These are phyloP conservation scores for Thalassophryne amazonica DNA, from an alignment of 2,797 vertebrate species.

Conservation along the genomic window DNA sequence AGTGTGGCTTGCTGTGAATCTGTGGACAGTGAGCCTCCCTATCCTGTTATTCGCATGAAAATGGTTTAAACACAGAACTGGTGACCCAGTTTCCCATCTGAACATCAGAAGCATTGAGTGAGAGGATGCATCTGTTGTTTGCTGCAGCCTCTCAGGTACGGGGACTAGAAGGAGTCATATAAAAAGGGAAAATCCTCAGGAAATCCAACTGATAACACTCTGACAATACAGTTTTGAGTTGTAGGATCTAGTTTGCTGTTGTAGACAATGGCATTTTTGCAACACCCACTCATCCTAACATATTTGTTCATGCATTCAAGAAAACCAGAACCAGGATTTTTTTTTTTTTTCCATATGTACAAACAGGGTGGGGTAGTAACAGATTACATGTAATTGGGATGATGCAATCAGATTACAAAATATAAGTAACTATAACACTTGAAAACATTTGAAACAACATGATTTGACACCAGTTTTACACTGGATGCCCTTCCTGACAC, in stretches of 20 bases:
- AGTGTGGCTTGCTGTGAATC: conserved; percentile 56
- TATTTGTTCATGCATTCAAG: too few species aligned
- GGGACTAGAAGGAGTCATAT: conserved; percentile 5
- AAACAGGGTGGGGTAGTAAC: too few species aligned
- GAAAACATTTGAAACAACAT: too few species aligned
- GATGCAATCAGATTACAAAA: too few species aligned
- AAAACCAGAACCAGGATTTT: too few species aligned
- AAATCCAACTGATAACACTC: conserved; percentile 12
- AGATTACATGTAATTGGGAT: too few species aligned
- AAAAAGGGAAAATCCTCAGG: conserved; percentile 14
- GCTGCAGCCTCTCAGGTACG: conserved; percentile 31
- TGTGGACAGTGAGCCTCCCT: conserved; percentile 41
- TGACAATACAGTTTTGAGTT: not conserved
- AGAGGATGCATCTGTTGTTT: conserved; percentile 37
- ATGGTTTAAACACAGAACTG: conserved; percentile 36
- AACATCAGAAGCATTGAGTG: conserved; percentile 47
- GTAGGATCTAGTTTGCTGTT: not conserved
- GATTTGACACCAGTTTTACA: too few species aligned
- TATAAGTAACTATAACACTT: too few species aligned
- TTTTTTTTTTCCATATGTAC: too few species aligned
- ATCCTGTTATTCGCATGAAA: conserved; percentile 56
- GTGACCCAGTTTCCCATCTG: conserved; percentile 60
- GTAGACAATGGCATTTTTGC: too few species aligned
- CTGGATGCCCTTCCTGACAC: too few species aligned
- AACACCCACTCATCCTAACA: too few species aligned